phyloP scores from a whole-genome alignment of 2,888 invertebrate species.

The Phania funesta region DNA sequence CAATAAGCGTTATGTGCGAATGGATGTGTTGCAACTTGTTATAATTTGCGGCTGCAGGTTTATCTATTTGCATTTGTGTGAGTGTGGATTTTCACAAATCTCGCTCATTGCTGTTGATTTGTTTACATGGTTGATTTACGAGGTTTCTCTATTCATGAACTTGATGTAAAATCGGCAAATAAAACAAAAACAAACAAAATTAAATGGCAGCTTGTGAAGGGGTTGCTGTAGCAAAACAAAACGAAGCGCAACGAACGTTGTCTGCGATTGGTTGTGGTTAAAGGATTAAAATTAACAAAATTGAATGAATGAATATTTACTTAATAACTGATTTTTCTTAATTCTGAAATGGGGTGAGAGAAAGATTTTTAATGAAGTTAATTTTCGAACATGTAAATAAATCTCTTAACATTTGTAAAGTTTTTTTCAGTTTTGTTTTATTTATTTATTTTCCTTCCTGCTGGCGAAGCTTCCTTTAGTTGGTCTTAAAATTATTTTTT shows the following conservation, averaged over 20 bases:
- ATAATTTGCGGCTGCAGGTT: constrained; percentile 60
- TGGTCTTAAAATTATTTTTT: neutral
- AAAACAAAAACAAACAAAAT: constrained; percentile 33
- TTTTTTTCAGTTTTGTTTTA: neutral
- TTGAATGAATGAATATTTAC: constrained; percentile 64
- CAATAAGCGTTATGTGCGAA: constrained; percentile 7
- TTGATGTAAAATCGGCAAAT: constrained; percentile 21
- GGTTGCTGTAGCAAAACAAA: constrained; percentile 40
- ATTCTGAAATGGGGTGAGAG: neutral
- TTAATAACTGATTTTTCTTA: constrained; percentile 42
- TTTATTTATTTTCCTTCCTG: neutral
- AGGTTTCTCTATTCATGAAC: constrained; percentile 60
- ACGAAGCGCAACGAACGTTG: constrained; percentile 14
- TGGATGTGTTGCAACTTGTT: constrained; percentile 30
- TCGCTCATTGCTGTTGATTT: constrained; percentile 55
- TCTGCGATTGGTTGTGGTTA: constrained; percentile 63
- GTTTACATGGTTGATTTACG: constrained; percentile 64
- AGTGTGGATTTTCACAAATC: constrained; percentile 36
- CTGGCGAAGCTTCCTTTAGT: neutral
- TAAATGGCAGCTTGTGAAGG: constrained; percentile 23
- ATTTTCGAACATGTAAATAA: constrained; percentile 17
- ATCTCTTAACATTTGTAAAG: constrained; percentile 53
- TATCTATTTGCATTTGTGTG: constrained; percentile 21
- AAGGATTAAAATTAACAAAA: constrained; percentile 67
- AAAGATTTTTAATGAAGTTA: constrained; percentile 30